A percentile compares a stretch with the other conserved stretches of the same genome.
These are phyloP conservation scores for Trichogramma dendrolimi DNA, from an alignment of 2,888 invertebrate genomes.

Conservation along the genomic window DNA sequence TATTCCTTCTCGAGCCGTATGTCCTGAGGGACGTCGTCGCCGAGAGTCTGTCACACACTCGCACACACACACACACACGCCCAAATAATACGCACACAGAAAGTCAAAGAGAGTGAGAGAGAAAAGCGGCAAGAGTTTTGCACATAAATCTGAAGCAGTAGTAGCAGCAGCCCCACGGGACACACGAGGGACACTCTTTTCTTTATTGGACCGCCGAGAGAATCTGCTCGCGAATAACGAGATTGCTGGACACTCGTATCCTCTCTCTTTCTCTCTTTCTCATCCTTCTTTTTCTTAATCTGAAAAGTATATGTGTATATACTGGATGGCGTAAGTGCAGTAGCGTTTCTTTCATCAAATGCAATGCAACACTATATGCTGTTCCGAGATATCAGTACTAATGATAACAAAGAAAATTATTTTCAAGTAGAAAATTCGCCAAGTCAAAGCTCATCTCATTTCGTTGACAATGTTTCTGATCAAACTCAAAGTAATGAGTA, in stretches of 20 bases:
- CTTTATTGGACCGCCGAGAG: constrained; percentile 49
- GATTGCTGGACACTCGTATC: constrained; percentile 28
- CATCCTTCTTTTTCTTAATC: constrained; percentile 1
- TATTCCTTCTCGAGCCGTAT: constrained; percentile 35
- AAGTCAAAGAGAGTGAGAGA: no score
- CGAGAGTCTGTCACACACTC: background rate
- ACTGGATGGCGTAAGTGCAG: no score
- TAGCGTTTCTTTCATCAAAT: no score
- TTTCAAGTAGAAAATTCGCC: no score
- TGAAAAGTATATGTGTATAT: background rate
- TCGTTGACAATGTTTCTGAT: no score
- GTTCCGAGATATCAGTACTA: no score
- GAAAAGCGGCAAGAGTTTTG: constrained; percentile 42
- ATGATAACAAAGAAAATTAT: no score
- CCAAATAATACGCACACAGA: no score
- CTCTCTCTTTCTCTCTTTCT: background rate
- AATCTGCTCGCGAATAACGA: constrained; percentile 35
- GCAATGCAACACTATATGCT: no score
- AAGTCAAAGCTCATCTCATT: no score
- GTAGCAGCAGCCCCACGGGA: constrained; percentile 44
- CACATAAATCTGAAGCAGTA: constrained; percentile 51
- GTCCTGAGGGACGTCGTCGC: constrained; percentile 44
- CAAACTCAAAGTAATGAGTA: no score
- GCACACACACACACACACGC: no score
- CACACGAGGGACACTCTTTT: constrained; percentile 46